Base-by-base conservation (phyloP, 1,140 invertebrate species). In the Drosophila ironensis region DNA sequence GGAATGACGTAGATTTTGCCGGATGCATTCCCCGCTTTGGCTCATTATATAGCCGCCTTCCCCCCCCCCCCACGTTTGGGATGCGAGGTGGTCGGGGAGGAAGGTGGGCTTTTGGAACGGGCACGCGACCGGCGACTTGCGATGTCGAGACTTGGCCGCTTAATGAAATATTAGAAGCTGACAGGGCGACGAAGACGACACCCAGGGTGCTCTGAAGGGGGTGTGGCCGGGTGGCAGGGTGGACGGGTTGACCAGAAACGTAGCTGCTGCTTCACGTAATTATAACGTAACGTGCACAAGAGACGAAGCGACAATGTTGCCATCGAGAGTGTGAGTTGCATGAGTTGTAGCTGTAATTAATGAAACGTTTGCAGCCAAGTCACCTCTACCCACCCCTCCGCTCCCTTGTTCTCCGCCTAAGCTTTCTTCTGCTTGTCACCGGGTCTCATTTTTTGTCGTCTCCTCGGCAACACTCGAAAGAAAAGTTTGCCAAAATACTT, bases 121-220 rank as follows among this genome's bases (percentile, higher is more conserved):
- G 70, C 70, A 72, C 70, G 71, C 78, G 77, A 84, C 72, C 67
- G 28, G 72, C 57, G 61, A 51, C 68, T 52, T 71, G 66, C 25
- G 46, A 47, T 75, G 61, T 59, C 38, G 52, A 41, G 64, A 69
- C 64, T 19, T 42, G 14, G 64, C 42, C 42, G 66, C 46, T 27
- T 84, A 84, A 80, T 86, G 80, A 84, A 84, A 84, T 74, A 86
- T 86, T 75, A 84, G 80, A 75, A 67, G 71, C 74, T 80, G 80
- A 75, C 80, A 70, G 64, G 45, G 56, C 71, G 71, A 57, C 56
- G 51, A 71, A 80, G 74, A 80, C 47, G 66, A 72, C 50, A 84
- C 78, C 52, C 46, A 45, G 17, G 28, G 1, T 5, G 16, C 16
- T 16, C 24, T 27, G 6, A 19, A 16, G 22, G 25, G 45, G 27